Percentiles rank a stretch among this genome's conserved stretches.
Evolutionary conservation across 2,888 invertebrate genomes (phyloP).

Genomic region (Leucophenga montana): DNA sequence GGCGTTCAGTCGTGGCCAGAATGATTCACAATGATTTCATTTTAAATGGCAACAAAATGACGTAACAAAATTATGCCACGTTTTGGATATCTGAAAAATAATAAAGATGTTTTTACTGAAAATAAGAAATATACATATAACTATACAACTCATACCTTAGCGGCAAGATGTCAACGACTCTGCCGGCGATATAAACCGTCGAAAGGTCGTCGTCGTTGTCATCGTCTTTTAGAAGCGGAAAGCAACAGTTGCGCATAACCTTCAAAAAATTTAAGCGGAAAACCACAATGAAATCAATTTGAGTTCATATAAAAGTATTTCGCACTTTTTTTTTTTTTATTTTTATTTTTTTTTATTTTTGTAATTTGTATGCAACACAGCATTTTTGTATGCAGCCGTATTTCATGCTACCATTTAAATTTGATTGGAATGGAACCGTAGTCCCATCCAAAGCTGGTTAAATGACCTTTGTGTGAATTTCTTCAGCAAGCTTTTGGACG

Average conservation of each 20-base stretch:
- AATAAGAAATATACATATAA: background rate
- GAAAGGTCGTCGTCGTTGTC: conserved; percentile 1
- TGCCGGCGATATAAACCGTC: conserved; percentile 2
- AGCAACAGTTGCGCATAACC: background rate
- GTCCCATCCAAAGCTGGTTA: background rate
- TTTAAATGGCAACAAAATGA: conserved; percentile 39
- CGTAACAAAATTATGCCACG: conserved; percentile 47
- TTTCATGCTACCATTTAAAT: conserved; percentile 12
- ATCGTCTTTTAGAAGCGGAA: background rate
- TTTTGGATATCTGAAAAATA: background rate
- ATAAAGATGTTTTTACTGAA: background rate
- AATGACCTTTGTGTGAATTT: conserved; percentile 8
- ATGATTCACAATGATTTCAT: conserved; percentile 51
- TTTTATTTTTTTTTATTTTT: background rate
- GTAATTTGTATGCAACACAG: conserved; percentile 21
- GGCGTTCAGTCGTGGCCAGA: background rate
- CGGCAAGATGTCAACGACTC: conserved; percentile 18
- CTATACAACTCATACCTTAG: background rate
- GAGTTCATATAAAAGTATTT: conserved; percentile 1
- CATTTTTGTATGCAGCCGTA: background rate
- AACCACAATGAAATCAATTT: conserved; percentile 26
- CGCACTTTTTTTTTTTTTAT: conserved; percentile 1
- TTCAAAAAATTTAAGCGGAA: conserved; percentile 5
- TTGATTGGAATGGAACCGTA: background rate
- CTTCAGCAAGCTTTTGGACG: background rate